phyloP scores from a whole-genome alignment of 1,140 invertebrate species.

The Drosophila oshimai region DNA sequence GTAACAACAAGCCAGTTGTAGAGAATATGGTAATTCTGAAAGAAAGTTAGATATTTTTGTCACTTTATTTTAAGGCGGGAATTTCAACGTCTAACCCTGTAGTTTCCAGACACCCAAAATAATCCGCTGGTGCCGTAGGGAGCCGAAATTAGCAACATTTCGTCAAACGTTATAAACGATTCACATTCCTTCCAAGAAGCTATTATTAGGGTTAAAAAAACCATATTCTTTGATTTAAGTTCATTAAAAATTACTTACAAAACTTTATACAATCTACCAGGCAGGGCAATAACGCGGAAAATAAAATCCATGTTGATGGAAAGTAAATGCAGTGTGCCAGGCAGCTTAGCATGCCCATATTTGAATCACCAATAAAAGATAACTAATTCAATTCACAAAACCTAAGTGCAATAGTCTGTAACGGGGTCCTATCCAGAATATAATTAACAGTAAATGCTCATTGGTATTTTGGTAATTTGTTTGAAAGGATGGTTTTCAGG shows the following conservation, averaged over 20 bases:
- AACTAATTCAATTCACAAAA: too few species aligned
- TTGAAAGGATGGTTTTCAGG: too few species aligned
- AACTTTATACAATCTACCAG: background rate
- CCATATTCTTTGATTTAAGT: too few species aligned
- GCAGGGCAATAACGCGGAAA: background rate
- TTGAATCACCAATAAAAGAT: background rate
- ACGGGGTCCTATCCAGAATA: too few species aligned
- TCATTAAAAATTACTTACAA: background rate
- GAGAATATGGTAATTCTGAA: background rate
- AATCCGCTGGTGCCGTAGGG: background rate
- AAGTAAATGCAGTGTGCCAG: background rate
- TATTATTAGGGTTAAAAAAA: background rate
- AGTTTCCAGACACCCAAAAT: background rate
- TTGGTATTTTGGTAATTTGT: too few species aligned
- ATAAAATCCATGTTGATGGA: background rate
- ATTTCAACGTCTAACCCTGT: background rate
- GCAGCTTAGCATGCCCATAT: background rate
- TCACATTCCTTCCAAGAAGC: background rate
- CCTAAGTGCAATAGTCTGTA: too few species aligned
- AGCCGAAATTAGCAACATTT: background rate
- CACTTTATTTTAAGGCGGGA: too few species aligned
- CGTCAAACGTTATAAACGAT: fast-evolving
- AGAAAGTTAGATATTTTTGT: background rate
- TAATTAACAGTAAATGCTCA: too few species aligned
- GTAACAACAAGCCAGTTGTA: slow-evolving; percentile 6